Conservation (phyloP, 64 coral and sea anemone genomes). For the Stichodactyla mertensii region DNA sequence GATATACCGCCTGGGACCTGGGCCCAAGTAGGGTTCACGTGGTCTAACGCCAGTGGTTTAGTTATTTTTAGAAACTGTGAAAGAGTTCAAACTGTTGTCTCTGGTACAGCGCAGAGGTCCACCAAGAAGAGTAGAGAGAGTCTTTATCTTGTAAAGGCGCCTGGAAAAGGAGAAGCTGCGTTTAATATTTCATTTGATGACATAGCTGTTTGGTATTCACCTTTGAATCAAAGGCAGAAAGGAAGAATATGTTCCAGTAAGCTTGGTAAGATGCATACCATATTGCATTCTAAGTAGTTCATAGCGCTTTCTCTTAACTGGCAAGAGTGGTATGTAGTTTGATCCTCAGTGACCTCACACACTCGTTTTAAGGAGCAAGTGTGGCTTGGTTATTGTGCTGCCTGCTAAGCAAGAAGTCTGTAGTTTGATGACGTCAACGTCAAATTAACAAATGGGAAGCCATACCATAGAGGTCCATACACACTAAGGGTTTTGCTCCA, state of each 20-base stretch:
- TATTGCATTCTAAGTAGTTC: too few relatives aligned
- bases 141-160: slow-evolving; percentile 5
- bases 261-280: not conserved
- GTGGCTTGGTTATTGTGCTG: too few relatives aligned
- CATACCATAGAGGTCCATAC: too few relatives aligned
- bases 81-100: not conserved
- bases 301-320: not conserved
- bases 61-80: slow-evolving; percentile 47
- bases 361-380: too few relatives aligned
- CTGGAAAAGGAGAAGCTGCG: not conserved
- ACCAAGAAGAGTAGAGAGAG: not conserved
- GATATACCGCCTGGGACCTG: not conserved
- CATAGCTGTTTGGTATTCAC: slow-evolving; percentile 16
- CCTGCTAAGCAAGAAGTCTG: too few relatives aligned
- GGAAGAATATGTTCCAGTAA: slow-evolving; percentile 5
- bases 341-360: too few relatives aligned
- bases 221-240: not conserved
- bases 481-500: too few relatives aligned
- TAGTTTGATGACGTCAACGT: too few relatives aligned
- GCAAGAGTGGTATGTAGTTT: not conserved
- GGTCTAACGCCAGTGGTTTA: slow-evolving; percentile 22
- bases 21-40: slow-evolving; percentile 51
- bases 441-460: too few relatives aligned
- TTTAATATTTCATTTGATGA: slow-evolving; percentile 25
- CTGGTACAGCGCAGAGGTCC: not conserved